phyloP scores from a whole-genome alignment of 2,797 vertebrate genomes.

The Cynodonichthys magdalenae region DNA sequence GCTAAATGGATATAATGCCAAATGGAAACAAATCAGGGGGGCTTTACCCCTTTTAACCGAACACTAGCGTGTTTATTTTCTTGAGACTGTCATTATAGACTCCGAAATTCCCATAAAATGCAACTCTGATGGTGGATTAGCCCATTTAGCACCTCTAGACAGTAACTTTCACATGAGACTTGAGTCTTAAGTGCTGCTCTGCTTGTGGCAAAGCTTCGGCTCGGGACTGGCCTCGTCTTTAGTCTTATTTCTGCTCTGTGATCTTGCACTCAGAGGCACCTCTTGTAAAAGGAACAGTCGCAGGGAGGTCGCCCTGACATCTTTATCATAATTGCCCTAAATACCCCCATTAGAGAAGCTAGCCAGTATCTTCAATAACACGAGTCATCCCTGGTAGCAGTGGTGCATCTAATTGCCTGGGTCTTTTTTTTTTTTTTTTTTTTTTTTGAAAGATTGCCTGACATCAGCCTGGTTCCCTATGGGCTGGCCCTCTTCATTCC shows the following conservation, averaged over 20 bases:
- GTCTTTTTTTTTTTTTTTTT: constrained; percentile 65
- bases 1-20: constrained; percentile 60
- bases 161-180: constrained; percentile 68
- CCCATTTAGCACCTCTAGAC: constrained; percentile 73
- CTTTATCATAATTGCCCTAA: constrained; percentile 85
- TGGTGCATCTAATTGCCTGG: constrained; percentile 85
- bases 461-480: constrained; percentile 77
- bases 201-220: constrained; percentile 68
- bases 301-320: constrained; percentile 80
- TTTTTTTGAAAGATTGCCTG: constrained; percentile 79
- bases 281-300: constrained; percentile 70
- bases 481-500: constrained; percentile 81
- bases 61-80: constrained; percentile 69
- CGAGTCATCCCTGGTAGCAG: constrained; percentile 78
- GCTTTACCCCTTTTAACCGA: constrained; percentile 69
- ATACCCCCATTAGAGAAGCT: constrained; percentile 82
- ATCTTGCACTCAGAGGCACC: constrained; percentile 74
- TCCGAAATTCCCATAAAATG: constrained; percentile 62
- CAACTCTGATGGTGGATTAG: constrained; percentile 66
- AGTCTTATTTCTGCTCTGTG: constrained; percentile 71
- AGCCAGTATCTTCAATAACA: constrained; percentile 83
- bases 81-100: constrained; percentile 64
- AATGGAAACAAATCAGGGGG: constrained; percentile 67
- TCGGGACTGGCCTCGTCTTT: constrained; percentile 66
- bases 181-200: constrained; percentile 70